Conservation (phyloP, 2,888 invertebrate species). For the Conistra vaccinii region DNA sequence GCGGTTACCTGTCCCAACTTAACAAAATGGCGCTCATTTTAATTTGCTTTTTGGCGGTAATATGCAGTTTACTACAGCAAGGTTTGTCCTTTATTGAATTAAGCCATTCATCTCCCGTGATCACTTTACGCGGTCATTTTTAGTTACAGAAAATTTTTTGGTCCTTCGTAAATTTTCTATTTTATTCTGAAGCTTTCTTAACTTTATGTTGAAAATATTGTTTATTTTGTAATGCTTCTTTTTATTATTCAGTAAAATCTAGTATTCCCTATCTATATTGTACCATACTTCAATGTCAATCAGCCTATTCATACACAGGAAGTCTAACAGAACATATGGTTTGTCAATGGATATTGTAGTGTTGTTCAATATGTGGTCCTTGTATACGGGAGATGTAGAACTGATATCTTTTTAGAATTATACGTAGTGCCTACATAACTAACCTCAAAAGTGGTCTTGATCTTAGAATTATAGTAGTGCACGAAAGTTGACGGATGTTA, state of each 20-base stretch:
- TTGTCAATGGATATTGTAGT: conserved; percentile 18
- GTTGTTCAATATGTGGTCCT: background rate
- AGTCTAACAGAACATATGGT: conserved; percentile 3
- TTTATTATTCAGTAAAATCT: background rate
- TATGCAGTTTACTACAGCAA: conserved; percentile 87
- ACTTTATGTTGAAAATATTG: background rate
- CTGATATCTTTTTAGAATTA: background rate
- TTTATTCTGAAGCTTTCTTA: conserved; percentile 18
- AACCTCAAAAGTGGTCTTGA: background rate
- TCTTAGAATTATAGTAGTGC: background rate
- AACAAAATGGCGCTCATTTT: conserved; percentile 79
- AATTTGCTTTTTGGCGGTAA: conserved; percentile 85
- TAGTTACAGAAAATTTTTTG: background rate
- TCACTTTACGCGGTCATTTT: conserved; percentile 22
- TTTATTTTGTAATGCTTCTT: background rate
- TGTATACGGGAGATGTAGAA: background rate
- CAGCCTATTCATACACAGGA: conserved; percentile 11
- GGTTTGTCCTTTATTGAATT: conserved; percentile 78
- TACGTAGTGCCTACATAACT: background rate
- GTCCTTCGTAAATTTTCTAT: background rate
- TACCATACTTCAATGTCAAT: background rate
- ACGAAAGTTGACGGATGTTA: background rate
- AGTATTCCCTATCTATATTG: background rate
- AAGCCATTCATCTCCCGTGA: conserved; percentile 12
- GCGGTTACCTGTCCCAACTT: conserved; percentile 66